Conservation (phyloP, 2,888 invertebrate species). For the Alloplasta piceator region DNA sequence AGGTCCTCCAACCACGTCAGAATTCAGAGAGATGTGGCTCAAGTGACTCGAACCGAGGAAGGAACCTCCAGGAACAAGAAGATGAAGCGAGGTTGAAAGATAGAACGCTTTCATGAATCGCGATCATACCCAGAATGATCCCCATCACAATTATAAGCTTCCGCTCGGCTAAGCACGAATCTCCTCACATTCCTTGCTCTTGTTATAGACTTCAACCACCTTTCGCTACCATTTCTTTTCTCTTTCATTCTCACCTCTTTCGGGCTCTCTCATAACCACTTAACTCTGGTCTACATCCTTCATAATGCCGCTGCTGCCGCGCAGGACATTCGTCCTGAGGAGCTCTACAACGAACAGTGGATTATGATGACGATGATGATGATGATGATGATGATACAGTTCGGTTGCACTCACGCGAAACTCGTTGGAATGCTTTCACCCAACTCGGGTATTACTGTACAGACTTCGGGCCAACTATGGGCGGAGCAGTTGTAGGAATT, state of each 20-base stretch:
- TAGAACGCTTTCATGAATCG: conserved; percentile 30
- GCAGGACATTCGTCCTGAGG: conserved; percentile 4
- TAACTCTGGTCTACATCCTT: conserved; percentile 28
- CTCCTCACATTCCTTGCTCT: not conserved
- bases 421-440: conserved; percentile 23
- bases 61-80: conserved; percentile 6
- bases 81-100: conserved; percentile 25
- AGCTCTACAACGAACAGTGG: conserved; percentile 13
- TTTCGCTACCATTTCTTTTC: conserved; percentile 6
- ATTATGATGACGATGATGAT: not conserved
- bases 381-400: conserved; percentile 36
- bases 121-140: conserved; percentile 14
- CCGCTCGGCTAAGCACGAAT: conserved; percentile 70
- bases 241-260: conserved; percentile 50
- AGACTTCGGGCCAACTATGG: conserved; percentile 5
- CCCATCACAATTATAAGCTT: conserved; percentile 74
- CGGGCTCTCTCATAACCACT: conserved; percentile 20
- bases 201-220: conserved; percentile 23
- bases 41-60: conserved; percentile 23
- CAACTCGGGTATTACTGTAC: conserved; percentile 12
- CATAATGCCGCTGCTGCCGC: not conserved
- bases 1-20: conserved; percentile 48
- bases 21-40: conserved; percentile 46
- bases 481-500: conserved; percentile 31
- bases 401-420: conserved; percentile 18